phyloP scores from a whole-genome alignment of 1,140 invertebrate genomes.

The Formica exsecta region DNA sequence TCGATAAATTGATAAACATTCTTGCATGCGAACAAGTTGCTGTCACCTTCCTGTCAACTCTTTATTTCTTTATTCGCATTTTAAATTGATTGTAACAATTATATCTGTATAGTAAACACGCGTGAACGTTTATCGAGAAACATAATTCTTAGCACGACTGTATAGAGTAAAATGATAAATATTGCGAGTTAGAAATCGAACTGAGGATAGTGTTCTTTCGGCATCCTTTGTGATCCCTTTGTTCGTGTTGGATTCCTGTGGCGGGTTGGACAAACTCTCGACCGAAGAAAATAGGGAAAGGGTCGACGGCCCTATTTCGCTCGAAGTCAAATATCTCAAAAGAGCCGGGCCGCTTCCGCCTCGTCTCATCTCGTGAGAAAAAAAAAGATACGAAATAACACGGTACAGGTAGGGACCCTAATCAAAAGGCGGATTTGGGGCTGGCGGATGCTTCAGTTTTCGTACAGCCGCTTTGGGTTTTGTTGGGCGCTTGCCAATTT shows the following conservation, averaged over 20 bases:
- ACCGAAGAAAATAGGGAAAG: conserved; percentile 48
- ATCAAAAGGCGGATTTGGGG: conserved; percentile 56
- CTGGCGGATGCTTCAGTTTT: conserved; percentile 62
- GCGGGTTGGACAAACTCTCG: conserved; percentile 21
- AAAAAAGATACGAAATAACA: conserved; percentile 41
- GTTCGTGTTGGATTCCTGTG: conserved; percentile 40
- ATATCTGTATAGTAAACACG: not conserved
- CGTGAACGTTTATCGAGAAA: not conserved
- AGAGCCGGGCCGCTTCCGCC: conserved; percentile 29
- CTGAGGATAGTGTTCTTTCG: conserved; percentile 18
- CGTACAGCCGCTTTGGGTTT: conserved; percentile 65
- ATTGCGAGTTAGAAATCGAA: conserved; percentile 5
- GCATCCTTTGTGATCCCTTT: conserved; percentile 45
- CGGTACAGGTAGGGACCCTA: conserved; percentile 48
- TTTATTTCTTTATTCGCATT: not conserved
- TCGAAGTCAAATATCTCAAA: conserved; percentile 54
- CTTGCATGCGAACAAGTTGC: not conserved
- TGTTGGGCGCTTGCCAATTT: conserved; percentile 64
- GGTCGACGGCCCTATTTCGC: conserved; percentile 63
- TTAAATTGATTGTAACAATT: not conserved
- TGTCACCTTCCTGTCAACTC: not conserved
- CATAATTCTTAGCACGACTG: not conserved
- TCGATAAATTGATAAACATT: not conserved
- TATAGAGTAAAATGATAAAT: conserved; percentile 22
- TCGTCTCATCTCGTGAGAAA: conserved; percentile 15